phyloP scores from a whole-genome alignment of 2,888 invertebrate species.

The Plebejus anna region DNA sequence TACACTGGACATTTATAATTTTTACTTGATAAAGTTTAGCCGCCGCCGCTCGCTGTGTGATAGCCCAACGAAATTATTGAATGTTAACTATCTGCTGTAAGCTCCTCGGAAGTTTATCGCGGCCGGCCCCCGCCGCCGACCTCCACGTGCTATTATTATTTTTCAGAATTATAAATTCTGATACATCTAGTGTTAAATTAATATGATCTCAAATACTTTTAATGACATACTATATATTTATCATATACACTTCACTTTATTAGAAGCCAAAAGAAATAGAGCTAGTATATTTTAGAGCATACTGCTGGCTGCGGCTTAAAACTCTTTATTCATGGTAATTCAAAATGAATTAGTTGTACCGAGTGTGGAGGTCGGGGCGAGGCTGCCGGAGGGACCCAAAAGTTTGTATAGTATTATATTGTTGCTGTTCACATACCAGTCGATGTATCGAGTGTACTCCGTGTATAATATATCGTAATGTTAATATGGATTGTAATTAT shows the following conservation, averaged over 20 bases:
- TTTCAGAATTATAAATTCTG: not conserved
- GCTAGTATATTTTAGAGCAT: not conserved
- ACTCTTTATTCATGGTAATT: not conserved
- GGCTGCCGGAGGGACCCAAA: not conserved
- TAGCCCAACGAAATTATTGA: constrained; percentile 43
- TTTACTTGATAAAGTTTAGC: not conserved
- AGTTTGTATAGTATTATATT: constrained; percentile 4
- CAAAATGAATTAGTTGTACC: not conserved
- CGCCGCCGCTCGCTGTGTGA: constrained; percentile 38
- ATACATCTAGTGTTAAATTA: not conserved
- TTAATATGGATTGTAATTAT: constrained; percentile 21
- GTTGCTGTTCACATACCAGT: not conserved
- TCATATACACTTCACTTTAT: not conserved
- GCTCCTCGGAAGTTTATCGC: constrained; percentile 2
- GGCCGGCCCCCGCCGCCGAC: not conserved
- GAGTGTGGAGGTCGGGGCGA: not conserved
- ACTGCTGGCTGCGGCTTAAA: too few relatives aligned
- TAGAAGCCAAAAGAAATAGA: not conserved
- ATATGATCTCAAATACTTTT: not conserved
- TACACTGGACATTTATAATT: not conserved
- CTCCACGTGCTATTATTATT: not conserved
- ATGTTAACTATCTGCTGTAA: constrained; percentile 32
- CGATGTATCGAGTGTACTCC: not conserved
- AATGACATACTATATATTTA: not conserved
- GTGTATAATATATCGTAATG: constrained; percentile 11